These are phyloP conservation scores for Dipodomys stephensi DNA, from an alignment of 2,113 vertebrate species.

Conservation along the genomic window DNA sequence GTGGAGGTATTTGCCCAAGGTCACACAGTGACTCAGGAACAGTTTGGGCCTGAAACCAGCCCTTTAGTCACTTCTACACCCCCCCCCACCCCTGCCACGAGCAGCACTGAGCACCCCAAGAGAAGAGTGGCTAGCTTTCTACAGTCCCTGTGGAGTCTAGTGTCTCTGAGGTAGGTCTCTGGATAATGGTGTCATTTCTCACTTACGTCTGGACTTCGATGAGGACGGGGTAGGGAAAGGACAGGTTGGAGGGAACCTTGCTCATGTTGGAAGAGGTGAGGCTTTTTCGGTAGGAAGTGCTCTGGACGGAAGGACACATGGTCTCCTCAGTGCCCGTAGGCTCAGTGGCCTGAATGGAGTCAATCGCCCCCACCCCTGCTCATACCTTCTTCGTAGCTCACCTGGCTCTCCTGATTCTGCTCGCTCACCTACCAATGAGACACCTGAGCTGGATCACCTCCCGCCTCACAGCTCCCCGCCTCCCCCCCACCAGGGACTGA, in stretches of 20 bases:
- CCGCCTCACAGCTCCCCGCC: too few relatives aligned
- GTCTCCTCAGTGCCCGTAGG: background rate
- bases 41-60: background rate
- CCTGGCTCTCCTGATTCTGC: background rate
- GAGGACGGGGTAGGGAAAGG: too few relatives aligned
- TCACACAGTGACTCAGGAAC: background rate
- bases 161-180: background rate
- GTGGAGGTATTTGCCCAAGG: background rate
- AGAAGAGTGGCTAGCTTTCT: background rate
- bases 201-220: background rate
- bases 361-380: background rate
- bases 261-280: too few relatives aligned
- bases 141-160: fast-evolving
- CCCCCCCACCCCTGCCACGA: background rate
- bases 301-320: background rate
- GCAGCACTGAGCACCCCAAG: background rate
- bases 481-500: fast-evolving
- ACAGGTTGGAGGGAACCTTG: background rate
- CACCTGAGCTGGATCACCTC: too few relatives aligned
- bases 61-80: background rate
- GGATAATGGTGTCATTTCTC: background rate
- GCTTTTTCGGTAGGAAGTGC: too few relatives aligned
- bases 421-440: background rate
- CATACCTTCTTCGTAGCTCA: background rate
- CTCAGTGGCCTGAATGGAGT: background rate